Conservation (phyloP, 1,140 invertebrate genomes). For the Leptinotarsa undecemlineata region DNA sequence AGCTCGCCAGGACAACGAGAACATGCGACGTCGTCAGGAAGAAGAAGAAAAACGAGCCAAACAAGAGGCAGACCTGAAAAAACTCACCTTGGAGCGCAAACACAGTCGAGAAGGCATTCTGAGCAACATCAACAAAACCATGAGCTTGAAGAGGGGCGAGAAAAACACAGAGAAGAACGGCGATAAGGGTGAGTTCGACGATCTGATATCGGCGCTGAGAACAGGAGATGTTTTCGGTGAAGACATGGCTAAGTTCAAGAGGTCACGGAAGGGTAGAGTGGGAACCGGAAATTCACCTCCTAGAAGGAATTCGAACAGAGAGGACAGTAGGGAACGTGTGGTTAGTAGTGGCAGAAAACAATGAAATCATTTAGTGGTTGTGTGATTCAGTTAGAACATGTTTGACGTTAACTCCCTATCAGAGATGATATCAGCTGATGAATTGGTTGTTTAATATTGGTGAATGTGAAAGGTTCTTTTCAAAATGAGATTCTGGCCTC, state of each 20-base stretch:
- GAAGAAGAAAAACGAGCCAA: slow-evolving; percentile 90
- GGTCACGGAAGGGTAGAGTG: slow-evolving; percentile 69
- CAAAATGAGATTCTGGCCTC: background rate
- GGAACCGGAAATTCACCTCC: slow-evolving; percentile 66
- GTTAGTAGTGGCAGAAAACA: slow-evolving; percentile 52
- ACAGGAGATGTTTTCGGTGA: slow-evolving; percentile 98
- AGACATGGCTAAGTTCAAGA: slow-evolving; percentile 90
- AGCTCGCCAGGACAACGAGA: slow-evolving; percentile 87
- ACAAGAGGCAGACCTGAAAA: slow-evolving; percentile 88
- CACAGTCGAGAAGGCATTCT: slow-evolving; percentile 64
- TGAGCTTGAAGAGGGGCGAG: slow-evolving; percentile 48
- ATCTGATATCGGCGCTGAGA: slow-evolving; percentile 91
- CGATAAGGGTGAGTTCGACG: slow-evolving; percentile 92
- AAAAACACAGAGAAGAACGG: slow-evolving; percentile 53
- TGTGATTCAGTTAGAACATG: too few relatives aligned
- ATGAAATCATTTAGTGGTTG: slow-evolving; percentile 32
- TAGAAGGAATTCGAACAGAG: slow-evolving; percentile 64
- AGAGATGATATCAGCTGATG: too few relatives aligned
- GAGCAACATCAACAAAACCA: slow-evolving; percentile 60
- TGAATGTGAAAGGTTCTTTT: background rate
- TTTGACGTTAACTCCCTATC: too few relatives aligned
- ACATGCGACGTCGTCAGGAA: slow-evolving; percentile 79
- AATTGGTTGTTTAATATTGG: background rate
- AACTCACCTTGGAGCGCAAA: slow-evolving; percentile 85
- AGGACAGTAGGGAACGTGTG: slow-evolving; percentile 72